A percentile compares a stretch with the other conserved stretches of the same genome.
Evolutionary conservation across 2,113 vertebrate genomes (phyloP).

Genomic region (Mystacornis crossleyi): DNA sequence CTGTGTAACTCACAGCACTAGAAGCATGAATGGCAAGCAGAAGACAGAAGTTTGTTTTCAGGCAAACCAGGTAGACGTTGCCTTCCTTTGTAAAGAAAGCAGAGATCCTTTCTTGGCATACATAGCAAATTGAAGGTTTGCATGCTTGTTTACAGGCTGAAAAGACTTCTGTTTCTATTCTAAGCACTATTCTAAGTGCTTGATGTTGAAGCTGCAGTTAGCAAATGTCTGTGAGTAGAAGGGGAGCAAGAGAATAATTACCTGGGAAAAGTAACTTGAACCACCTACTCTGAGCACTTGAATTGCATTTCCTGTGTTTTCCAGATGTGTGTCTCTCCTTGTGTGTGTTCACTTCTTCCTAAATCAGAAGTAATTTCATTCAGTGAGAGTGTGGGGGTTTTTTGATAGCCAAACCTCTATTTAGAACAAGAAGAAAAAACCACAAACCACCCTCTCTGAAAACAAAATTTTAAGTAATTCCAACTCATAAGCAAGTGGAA

Average conservation of each 20-base stretch:
- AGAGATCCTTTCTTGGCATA: not conserved
- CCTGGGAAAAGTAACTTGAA: slow-evolving; percentile 52
- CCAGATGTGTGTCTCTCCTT: slow-evolving; percentile 22
- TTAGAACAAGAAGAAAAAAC: not conserved
- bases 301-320: slow-evolving; percentile 45
- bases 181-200: not conserved
- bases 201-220: not conserved
- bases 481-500: not conserved
- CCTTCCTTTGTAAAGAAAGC: not conserved
- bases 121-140: not conserved
- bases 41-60: not conserved
- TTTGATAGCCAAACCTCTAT: not conserved
- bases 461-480: not conserved
- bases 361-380: slow-evolving; percentile 14
- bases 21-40: not conserved
- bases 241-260: slow-evolving; percentile 7
- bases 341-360: not conserved
- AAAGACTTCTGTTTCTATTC: not conserved
- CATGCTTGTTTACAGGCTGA: not conserved
- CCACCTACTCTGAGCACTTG: not conserved
- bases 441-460: not conserved
- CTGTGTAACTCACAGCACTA: not conserved
- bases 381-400: not conserved
- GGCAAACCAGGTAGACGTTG: not conserved
- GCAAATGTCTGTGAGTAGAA: not conserved